Percentiles rank a stretch among this genome's conserved stretches.
Evolutionary conservation across 1,140 invertebrate species (phyloP).

Genomic region (Aethina tumida): DNA sequence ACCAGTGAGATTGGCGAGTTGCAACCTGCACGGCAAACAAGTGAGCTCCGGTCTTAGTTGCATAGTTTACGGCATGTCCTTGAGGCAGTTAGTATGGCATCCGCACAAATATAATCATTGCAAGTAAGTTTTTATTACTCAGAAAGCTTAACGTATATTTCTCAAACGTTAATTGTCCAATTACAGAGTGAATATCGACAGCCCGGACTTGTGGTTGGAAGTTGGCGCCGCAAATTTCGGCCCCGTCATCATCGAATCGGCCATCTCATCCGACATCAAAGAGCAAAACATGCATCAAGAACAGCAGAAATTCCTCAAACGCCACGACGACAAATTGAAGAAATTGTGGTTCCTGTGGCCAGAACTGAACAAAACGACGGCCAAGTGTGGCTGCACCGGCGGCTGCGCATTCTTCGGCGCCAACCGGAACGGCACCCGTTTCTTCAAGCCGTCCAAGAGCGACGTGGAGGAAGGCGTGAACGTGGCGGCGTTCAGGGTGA

Average conservation of each 20-base stretch:
- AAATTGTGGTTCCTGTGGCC: conserved; percentile 93
- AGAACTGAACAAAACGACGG: conserved; percentile 41
- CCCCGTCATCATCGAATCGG: conserved; percentile 87
- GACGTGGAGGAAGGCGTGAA: conserved; percentile 76
- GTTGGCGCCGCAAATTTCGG: conserved; percentile 84
- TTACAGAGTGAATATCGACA: conserved; percentile 32
- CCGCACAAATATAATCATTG: conserved; percentile 33
- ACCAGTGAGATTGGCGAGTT: conserved; percentile 79
- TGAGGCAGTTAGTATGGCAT: conserved; percentile 58
- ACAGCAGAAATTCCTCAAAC: conserved; percentile 75
- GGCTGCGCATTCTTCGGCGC: conserved; percentile 91
- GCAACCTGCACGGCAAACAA: conserved; percentile 87
- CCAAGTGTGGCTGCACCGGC: conserved; percentile 91
- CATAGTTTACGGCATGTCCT: conserved; percentile 65
- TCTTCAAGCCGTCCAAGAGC: conserved; percentile 74
- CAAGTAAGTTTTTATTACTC: conserved; percentile 19
- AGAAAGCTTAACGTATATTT: not conserved
- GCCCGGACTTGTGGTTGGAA: conserved; percentile 80
- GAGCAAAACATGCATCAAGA: conserved; percentile 64
- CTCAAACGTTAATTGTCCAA: not conserved
- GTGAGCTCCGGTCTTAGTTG: conserved; percentile 85
- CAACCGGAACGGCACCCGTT: conserved; percentile 74
- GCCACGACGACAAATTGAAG: conserved; percentile 81
- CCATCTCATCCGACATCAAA: conserved; percentile 64
- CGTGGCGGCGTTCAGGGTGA: conserved; percentile 63